phyloP scores from a whole-genome alignment of 2,888 invertebrate genomes.

The Venustoraphidia nigricollis region DNA sequence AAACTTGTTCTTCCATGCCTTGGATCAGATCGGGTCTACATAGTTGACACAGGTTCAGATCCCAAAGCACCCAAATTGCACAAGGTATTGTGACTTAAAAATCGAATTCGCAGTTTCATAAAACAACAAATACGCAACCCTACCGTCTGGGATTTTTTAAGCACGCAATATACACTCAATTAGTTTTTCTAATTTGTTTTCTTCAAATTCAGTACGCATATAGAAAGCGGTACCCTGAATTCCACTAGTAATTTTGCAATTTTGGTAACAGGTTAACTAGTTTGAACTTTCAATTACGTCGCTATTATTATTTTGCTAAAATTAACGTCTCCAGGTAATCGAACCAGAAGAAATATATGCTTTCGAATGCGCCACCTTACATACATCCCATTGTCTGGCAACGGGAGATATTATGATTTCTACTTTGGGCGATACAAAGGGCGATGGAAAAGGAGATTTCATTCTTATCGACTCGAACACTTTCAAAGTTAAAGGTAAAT shows the following conservation, averaged over 20 bases:
- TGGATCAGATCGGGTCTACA: slow-evolving; percentile 67
- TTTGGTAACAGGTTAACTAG: too few relatives aligned
- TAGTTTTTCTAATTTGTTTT: too few relatives aligned
- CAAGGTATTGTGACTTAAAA: slow-evolving; percentile 36
- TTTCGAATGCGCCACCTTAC: slow-evolving; percentile 69
- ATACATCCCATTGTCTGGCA: slow-evolving; percentile 88
- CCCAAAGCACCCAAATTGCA: slow-evolving; percentile 54
- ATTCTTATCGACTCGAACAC: slow-evolving; percentile 70
- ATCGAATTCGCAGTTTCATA: not conserved
- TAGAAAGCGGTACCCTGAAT: too few relatives aligned
- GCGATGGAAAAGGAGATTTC: slow-evolving; percentile 75
- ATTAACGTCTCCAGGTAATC: slow-evolving; percentile 40
- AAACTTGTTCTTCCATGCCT: slow-evolving; percentile 71
- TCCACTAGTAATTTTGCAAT: too few relatives aligned
- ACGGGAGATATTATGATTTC: slow-evolving; percentile 92
- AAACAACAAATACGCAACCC: too few relatives aligned
- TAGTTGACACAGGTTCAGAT: slow-evolving; percentile 64
- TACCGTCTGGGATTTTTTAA: too few relatives aligned
- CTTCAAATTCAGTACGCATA: too few relatives aligned
- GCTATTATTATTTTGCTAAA: too few relatives aligned
- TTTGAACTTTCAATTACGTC: too few relatives aligned
- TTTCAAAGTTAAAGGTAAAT: slow-evolving; percentile 53
- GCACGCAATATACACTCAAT: too few relatives aligned
- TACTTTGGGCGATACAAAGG: slow-evolving; percentile 78
- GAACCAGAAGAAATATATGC: slow-evolving; percentile 65